Evolutionary conservation across 1,140 invertebrate genomes (phyloP).

Genomic region (Littorina saxatilis): DNA sequence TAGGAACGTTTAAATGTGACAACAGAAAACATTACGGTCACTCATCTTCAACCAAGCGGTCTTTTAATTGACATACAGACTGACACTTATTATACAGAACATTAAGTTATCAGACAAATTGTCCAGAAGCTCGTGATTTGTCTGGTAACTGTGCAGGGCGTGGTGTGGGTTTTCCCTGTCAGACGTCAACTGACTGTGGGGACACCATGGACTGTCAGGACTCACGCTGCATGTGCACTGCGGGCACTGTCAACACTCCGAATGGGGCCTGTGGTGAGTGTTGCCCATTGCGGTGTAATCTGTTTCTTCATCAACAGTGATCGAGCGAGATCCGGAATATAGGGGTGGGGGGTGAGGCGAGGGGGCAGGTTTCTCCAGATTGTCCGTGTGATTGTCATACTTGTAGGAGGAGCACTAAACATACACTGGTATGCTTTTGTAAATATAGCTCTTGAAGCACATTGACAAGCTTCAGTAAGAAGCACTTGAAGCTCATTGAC

Average conservation of each 20-base stretch:
- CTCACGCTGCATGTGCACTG: neutral
- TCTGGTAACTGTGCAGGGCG: neutral
- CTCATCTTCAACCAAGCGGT: neutral
- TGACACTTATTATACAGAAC: too few relatives aligned
- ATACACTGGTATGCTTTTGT: too few relatives aligned
- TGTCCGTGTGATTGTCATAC: too few relatives aligned
- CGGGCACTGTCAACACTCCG: neutral
- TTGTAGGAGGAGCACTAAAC: too few relatives aligned
- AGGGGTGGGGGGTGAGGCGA: too few relatives aligned
- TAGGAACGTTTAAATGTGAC: neutral
- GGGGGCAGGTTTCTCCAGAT: too few relatives aligned
- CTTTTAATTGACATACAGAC: neutral
- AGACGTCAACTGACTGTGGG: neutral
- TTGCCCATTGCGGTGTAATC: too few relatives aligned
- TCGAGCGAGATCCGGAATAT: too few relatives aligned
- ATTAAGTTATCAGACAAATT: neutral
- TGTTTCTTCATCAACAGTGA: too few relatives aligned
- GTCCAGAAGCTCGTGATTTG: neutral
- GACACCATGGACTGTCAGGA: slow-evolving; percentile 14
- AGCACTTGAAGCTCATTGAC: too few relatives aligned
- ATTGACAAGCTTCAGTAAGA: too few relatives aligned
- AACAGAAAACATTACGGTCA: neutral
- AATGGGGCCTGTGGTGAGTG: neutral
- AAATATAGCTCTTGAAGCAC: too few relatives aligned
- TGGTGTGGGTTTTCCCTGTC: neutral